Evolutionary conservation across 2,113 vertebrate genomes (phyloP), one percentile per base, ranked within the genome.

Genomic region (Pleuronectes platessa): DNA sequence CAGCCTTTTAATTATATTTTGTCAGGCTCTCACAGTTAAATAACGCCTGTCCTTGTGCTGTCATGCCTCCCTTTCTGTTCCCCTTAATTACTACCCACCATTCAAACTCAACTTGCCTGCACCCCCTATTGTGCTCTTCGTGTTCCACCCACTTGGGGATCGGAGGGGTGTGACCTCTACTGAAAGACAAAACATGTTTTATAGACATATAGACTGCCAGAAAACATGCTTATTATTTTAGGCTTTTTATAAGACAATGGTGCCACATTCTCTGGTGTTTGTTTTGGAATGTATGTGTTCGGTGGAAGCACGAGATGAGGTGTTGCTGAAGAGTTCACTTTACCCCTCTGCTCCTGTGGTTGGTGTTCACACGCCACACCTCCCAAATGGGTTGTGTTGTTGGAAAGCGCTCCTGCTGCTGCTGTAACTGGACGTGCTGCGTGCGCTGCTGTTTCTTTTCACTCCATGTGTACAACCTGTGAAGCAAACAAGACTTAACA

Each of bases 401-500:
- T 14, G 1, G 3, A 54, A 78, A 75, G 66, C 35, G 2, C 9
- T 37, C 23, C 21, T 14, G 7, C 51, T 53, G 20, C 27, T 55
- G 51, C 51, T 58, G 26, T 62, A 31, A 67, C 45, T 23, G 53
- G 12, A 68, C 63, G 62, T 55, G 17, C 80, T 21, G 78, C 47
- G 20, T 63, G 35, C 18, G 21, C 15, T 59, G 23, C 17, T 69
- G 3, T 71, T 75, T 69, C n/a, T 23, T 37, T 64, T 60, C 40
- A 26, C 42, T 42, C 24, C 64, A 68, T 53, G n/a, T 67, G 65
- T 68, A 60, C n/a, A 49, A 20, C 14, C 18, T 45, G 23, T 31
- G 74, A 26, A 71, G 31, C 40, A 65, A 71, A 55, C 24, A 56
- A 71, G 67, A 79, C 74, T 83, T 78, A 82, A 83, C 70, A 86